A percentile compares a stretch with the other conserved stretches of the same genome.
phyloP scores from a whole-genome alignment of 2,888 invertebrate species.

The Nemotelus nigrinus region DNA sequence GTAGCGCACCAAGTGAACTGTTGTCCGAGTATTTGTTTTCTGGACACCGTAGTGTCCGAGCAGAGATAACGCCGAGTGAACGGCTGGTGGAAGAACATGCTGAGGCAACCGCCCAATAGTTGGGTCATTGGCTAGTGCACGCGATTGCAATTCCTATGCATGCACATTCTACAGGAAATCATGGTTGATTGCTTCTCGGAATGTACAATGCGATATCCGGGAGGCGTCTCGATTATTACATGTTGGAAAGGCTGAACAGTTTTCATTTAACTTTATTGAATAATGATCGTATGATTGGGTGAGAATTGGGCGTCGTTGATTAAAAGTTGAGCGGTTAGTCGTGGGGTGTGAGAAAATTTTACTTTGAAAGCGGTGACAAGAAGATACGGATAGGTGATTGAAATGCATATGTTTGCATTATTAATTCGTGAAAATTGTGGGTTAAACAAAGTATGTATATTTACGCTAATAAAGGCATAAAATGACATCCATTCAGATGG shows the following conservation, averaged over 20 bases:
- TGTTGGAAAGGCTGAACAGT: too few species aligned
- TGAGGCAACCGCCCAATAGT: neutral
- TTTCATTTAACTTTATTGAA: neutral
- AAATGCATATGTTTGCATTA: neutral
- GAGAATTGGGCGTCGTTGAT: neutral
- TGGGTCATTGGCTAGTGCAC: neutral
- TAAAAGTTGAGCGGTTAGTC: neutral
- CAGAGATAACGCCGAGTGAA: too few species aligned
- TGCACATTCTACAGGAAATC: conserved; percentile 23
- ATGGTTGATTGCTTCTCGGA: conserved; percentile 23
- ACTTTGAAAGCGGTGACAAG: neutral
- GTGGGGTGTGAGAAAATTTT: neutral
- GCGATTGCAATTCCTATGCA: conserved; percentile 4
- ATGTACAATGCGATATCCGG: conserved; percentile 22
- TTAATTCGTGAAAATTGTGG: too few species aligned
- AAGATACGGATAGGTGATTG: neutral
- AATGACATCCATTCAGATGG: too few species aligned
- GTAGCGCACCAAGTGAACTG: too few species aligned
- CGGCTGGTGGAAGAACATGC: too few species aligned
- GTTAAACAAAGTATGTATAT: too few species aligned
- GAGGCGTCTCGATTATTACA: neutral
- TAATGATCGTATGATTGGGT: neutral
- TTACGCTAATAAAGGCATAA: too few species aligned
- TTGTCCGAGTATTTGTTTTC: too few species aligned
- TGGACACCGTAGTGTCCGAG: too few species aligned